A percentile compares a stretch with the other conserved stretches of the same genome.
Conservation (phyloP, 2,113 vertebrate genomes). For the Polypterus senegalus region DNA sequence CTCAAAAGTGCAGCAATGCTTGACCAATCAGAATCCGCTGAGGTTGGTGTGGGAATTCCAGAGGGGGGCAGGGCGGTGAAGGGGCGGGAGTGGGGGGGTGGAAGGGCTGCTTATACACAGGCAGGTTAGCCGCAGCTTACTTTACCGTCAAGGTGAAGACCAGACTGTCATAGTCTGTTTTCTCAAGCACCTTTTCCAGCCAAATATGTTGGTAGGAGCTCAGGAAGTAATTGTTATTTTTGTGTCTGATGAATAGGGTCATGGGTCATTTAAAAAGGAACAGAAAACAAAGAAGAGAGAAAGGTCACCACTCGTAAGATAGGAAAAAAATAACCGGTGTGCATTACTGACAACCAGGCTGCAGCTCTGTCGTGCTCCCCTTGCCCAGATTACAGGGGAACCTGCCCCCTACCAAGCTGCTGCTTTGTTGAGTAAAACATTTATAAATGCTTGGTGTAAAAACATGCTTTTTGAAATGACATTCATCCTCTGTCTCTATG, state of each 20-base stretch:
- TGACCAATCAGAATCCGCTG: conserved; percentile 74
- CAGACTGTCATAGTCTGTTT: conserved; percentile 89
- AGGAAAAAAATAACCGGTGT: conserved; percentile 23
- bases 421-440: too few species aligned
- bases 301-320: conserved; percentile 39
- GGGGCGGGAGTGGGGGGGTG: conserved; percentile 38
- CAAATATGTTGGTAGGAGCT: conserved; percentile 85
- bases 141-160: conserved; percentile 94
- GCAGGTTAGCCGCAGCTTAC: conserved; percentile 54
- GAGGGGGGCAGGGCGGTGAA: conserved; percentile 31
- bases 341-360: too few species aligned
- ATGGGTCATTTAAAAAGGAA: conserved; percentile 77
- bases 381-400: too few species aligned
- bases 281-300: conserved; percentile 47
- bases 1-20: conserved; percentile 18
- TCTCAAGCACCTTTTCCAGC: conserved; percentile 94
- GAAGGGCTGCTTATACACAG: conserved; percentile 38
- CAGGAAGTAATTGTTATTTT: conserved; percentile 98
- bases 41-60: conserved; percentile 13
- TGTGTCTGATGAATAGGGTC: conserved; percentile 91
- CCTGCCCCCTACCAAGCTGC: too few species aligned
- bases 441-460: too few species aligned
- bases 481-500: too few species aligned
- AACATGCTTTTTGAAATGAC: too few species aligned
- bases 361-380: too few species aligned